These are phyloP conservation scores for Origma solitaria DNA, from an alignment of 2,113 vertebrate species.

Conservation along the genomic window DNA sequence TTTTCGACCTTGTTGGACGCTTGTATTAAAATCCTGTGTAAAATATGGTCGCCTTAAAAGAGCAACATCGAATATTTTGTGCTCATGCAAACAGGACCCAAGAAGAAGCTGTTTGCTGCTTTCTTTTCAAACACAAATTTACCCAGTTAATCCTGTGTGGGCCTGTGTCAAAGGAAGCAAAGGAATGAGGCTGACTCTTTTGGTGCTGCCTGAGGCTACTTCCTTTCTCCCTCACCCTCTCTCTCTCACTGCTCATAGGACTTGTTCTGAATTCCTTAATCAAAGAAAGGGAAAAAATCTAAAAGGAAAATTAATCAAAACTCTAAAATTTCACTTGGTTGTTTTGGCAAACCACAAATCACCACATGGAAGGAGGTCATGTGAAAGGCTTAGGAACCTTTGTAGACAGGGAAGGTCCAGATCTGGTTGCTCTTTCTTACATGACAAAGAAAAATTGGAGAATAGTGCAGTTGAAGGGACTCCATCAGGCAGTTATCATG, in stretches of 20 bases:
- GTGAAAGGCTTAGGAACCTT: not conserved
- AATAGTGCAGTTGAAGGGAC: not conserved
- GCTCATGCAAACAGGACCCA: not conserved
- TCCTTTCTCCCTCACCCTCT: not conserved
- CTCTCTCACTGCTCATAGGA: not conserved
- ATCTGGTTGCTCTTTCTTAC: not conserved
- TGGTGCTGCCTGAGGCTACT: not conserved
- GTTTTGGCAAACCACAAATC: not conserved
- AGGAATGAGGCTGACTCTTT: not conserved
- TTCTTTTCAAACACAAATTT: not conserved
- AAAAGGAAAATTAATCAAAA: not conserved
- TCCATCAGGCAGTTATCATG: not conserved
- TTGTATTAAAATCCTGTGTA: slow-evolving; percentile 58
- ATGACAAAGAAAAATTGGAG: not conserved
- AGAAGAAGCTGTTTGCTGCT: not conserved
- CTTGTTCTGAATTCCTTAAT: not conserved
- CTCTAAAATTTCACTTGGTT: not conserved
- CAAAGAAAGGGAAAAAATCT: not conserved
- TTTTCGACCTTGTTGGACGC: slow-evolving; percentile 58
- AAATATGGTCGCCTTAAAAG: slow-evolving; percentile 46
- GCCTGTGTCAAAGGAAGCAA: not conserved
- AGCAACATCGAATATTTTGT: not conserved
- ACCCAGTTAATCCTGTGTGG: not conserved
- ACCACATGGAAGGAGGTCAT: not conserved
- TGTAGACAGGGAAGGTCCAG: not conserved